Conservation (phyloP, 1,140 invertebrate species). For the Linepithema humile region DNA sequence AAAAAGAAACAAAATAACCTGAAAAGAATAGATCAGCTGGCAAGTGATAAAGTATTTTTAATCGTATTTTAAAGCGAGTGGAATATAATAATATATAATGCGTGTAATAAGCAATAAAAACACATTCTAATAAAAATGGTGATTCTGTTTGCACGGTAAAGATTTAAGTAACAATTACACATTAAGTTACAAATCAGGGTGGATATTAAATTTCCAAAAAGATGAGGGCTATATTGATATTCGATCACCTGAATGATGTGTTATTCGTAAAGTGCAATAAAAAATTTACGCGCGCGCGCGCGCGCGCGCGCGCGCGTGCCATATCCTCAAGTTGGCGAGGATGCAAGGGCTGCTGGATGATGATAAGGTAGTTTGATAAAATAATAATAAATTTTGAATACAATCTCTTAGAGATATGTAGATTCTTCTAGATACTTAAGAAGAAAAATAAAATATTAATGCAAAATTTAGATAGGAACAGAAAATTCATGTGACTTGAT, state of each 20-base stretch:
- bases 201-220: neutral
- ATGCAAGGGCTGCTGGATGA: conserved; percentile 86
- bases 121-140: neutral
- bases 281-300: too few species aligned
- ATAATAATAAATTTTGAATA: neutral
- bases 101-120: neutral
- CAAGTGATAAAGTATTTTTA: too few species aligned
- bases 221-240: conserved; percentile 91
- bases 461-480: neutral
- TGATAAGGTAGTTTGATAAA: conserved; percentile 76
- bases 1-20: too few species aligned
- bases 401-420: neutral
- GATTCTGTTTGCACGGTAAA: neutral
- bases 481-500: neutral
- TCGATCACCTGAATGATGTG: conserved; percentile 92
- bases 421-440: neutral
- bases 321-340: conserved; percentile 88
- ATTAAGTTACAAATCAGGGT: neutral
- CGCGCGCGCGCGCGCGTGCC: too few species aligned
- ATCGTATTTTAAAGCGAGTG: too few species aligned
- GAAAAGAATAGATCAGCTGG: too few species aligned
- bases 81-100: neutral
- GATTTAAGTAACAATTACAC: neutral
- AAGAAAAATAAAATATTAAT: neutral
- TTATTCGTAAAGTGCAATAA: conserved; percentile 91